phyloP scores from a whole-genome alignment of 2,113 vertebrate species.

The Craseonycteris thonglongyai region DNA sequence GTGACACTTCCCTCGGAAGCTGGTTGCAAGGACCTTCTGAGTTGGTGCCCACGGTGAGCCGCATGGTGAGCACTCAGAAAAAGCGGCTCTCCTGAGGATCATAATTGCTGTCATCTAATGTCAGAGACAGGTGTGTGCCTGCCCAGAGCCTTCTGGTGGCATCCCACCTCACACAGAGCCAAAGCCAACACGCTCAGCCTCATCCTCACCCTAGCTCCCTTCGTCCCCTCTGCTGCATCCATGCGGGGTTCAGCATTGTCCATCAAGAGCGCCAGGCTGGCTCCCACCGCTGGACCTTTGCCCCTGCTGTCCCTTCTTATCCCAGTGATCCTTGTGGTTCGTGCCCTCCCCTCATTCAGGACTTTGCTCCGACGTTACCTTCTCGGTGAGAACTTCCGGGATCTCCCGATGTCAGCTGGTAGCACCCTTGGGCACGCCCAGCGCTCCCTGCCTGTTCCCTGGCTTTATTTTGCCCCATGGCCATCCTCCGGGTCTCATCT shows the following conservation, averaged over 20 bases:
- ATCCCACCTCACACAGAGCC: neutral
- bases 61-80: rapidly evolving
- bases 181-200: neutral
- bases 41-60: rapidly evolving
- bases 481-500: neutral
- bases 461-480: neutral
- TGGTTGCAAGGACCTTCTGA: neutral
- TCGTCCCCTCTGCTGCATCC: neutral
- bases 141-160: neutral
- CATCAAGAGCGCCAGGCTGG: neutral
- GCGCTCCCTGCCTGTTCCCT: neutral
- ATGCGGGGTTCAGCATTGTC: rapidly evolving
- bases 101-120: neutral
- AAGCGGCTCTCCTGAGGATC: neutral
- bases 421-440: rapidly evolving
- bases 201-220: neutral
- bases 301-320: neutral
- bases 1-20: neutral
- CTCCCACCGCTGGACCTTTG: neutral
- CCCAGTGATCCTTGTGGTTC: neutral
- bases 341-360: neutral
- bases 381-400: neutral
- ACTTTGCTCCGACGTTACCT: neutral
- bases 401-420: neutral
- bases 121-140: neutral